Evolutionary conservation across 1,140 invertebrate species (phyloP).

Genomic region (Microplitis demolitor): DNA sequence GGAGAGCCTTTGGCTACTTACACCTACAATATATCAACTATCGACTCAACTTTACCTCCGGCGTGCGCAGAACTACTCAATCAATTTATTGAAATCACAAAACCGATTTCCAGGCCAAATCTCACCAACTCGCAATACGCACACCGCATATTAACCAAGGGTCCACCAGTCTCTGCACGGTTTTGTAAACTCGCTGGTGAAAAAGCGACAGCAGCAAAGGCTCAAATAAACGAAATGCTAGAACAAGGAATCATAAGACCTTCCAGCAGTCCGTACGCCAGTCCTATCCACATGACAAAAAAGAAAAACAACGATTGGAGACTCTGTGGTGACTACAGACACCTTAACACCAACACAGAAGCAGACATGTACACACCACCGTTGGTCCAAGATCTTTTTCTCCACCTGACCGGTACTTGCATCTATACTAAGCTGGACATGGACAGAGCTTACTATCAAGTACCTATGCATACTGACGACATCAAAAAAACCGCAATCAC

Average conservation of each 20-base stretch:
- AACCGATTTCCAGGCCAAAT: not conserved
- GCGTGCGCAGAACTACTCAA: not conserved
- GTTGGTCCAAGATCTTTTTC: slow-evolving; percentile 42
- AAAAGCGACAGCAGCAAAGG: not conserved
- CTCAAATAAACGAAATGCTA: slow-evolving; percentile 33
- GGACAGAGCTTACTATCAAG: slow-evolving; percentile 54
- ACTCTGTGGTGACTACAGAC: slow-evolving; percentile 47
- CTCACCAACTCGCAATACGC: not conserved
- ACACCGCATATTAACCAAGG: not conserved
- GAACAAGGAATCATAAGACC: slow-evolving; percentile 40
- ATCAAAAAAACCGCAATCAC: slow-evolving; percentile 50
- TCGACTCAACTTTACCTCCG: not conserved
- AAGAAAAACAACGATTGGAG: slow-evolving; percentile 44
- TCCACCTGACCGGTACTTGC: slow-evolving; percentile 36
- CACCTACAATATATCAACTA: not conserved
- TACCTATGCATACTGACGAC: slow-evolving; percentile 41
- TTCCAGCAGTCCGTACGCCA: slow-evolving; percentile 48
- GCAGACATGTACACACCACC: slow-evolving; percentile 43
- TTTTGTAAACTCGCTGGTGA: slow-evolving; percentile 4
- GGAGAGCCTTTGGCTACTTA: not conserved
- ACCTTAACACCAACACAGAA: slow-evolving; percentile 45
- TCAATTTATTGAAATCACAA: not conserved
- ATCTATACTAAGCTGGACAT: slow-evolving; percentile 54
- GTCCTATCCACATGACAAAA: slow-evolving; percentile 37
- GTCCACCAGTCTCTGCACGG: not conserved